A percentile compares a stretch with the other conserved stretches of the same genome.
Conservation (phyloP, 2,888 invertebrate species). For the Dolichomitus sp. region DNA sequence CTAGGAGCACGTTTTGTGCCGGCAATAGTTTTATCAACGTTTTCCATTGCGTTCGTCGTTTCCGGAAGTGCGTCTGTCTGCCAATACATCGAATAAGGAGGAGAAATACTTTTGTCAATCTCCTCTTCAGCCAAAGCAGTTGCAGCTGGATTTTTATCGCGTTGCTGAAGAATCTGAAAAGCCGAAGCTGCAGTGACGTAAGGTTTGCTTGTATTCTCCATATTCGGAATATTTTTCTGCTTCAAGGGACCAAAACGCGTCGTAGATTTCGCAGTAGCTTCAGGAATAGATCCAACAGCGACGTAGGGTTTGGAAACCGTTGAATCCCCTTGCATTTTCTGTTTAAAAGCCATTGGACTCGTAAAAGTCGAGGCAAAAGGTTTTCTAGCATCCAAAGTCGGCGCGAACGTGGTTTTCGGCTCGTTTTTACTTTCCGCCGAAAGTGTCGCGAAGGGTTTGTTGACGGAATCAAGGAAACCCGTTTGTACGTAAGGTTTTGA, state of each 20-base stretch:
- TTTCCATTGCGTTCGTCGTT: slow-evolving; percentile 47
- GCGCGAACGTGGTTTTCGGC: slow-evolving; percentile 57
- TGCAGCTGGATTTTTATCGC: slow-evolving; percentile 54
- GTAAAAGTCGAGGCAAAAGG: slow-evolving; percentile 73
- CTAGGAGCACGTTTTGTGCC: slow-evolving; percentile 69
- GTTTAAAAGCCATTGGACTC: slow-evolving; percentile 59
- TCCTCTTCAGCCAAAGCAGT: slow-evolving; percentile 47
- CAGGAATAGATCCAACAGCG: slow-evolving; percentile 76
- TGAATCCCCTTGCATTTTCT: slow-evolving; percentile 37
- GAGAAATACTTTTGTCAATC: slow-evolving; percentile 57
- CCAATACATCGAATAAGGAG: slow-evolving; percentile 72
- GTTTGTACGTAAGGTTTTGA: slow-evolving; percentile 80
- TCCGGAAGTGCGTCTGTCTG: slow-evolving; percentile 64
- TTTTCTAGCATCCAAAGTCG: slow-evolving; percentile 70
- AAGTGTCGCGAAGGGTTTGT: slow-evolving; percentile 62
- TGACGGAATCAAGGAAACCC: slow-evolving; percentile 75
- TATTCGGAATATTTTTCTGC: neutral
- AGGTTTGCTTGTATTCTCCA: slow-evolving; percentile 65
- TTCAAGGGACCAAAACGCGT: slow-evolving; percentile 7
- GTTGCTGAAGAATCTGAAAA: slow-evolving; percentile 75
- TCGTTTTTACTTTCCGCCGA: slow-evolving; percentile 35
- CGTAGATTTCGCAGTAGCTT: slow-evolving; percentile 63
- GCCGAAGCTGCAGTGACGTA: slow-evolving; percentile 75
- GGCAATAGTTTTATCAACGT: slow-evolving; percentile 17
- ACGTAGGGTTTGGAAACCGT: slow-evolving; percentile 76